phyloP scores from a whole-genome alignment of 2,797 vertebrate species.

The Hypotaenidia philippensis region DNA sequence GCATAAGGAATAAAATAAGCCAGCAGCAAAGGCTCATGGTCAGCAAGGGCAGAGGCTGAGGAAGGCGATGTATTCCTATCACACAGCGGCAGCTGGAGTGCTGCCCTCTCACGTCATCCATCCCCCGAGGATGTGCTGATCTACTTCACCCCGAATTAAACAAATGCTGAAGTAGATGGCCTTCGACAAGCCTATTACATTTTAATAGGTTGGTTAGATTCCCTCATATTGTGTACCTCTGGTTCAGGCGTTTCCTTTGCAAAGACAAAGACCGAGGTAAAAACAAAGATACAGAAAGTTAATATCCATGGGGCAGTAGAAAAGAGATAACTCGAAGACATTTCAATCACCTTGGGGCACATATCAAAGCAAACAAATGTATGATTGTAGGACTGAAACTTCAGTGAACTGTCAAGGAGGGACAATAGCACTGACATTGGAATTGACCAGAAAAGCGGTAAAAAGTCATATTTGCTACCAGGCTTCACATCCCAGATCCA shows the following conservation, averaged over 20 bases:
- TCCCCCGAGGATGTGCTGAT: background rate
- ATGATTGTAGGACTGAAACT: background rate
- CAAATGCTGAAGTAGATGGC: background rate
- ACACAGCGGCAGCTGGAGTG: background rate
- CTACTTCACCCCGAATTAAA: constrained; percentile 1
- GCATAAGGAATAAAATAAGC: background rate
- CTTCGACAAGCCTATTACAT: constrained; percentile 17
- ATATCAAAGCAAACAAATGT: constrained; percentile 10
- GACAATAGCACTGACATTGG: background rate
- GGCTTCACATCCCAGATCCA: background rate
- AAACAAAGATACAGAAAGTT: background rate
- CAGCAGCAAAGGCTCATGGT: background rate
- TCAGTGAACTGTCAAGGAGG: background rate
- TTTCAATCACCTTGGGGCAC: background rate
- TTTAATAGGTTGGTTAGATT: constrained; percentile 6
- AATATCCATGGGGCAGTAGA: background rate
- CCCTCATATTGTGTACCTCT: background rate
- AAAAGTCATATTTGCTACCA: constrained; percentile 1
- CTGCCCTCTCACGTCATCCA: background rate
- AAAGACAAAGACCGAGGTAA: background rate
- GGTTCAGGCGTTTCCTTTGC: background rate
- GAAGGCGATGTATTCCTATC: background rate
- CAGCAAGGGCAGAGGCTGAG: background rate
- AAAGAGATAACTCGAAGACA: background rate
- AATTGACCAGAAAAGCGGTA: background rate